Base-by-base conservation (phyloP, 2,113 vertebrate genomes). In the Regulus satrapa region DNA sequence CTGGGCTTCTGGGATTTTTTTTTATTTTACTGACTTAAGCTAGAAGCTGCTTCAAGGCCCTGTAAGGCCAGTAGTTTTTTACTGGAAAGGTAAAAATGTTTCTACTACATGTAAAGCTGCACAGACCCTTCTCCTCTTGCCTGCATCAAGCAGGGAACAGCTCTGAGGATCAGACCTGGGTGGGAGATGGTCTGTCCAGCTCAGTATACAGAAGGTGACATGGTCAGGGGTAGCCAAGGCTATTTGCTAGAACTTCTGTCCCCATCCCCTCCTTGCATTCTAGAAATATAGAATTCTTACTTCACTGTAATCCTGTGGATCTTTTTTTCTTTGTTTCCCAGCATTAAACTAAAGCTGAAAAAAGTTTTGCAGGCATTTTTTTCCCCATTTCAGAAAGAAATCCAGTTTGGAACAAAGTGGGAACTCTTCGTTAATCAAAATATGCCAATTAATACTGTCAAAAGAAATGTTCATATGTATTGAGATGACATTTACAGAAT, bases 341-440 rank as follows among this genome's bases (percentile, higher is more conserved):
- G 66, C 41, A 29, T 78, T 88, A 73, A 79, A 52, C 41, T 62
- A 45, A 79, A 92, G 34, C 34, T 61, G 31, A 73, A 11, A 16
- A 82, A 93, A 85, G 58, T 82, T 94, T 69, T 69, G 8, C 54
- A 85, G 58, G 19, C 45, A 34, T 83, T 79, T 77, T 38, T 79
- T 59, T 43, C 15, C 38, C 74, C 17, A 4, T 92, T 89, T 89
- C 73, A 89, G 48, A 82, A 93, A 73, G 49, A 73, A 86, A 69
- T 49, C 4, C 38, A 54, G 28, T 58, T 68, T 79, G 85, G 58
- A 95, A 54, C 71, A 54, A 81, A 92, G 82, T 43, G 54, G 29
- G 58, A 93, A 54, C 58, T 76, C 11, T 79, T 79, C 5, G 14
- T 92, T 95, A 94, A 90, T 94, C 88, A 92, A 73, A 93, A 90